Conservation (phyloP, 2,797 vertebrate species). For the Hemibagrus guttatus region DNA sequence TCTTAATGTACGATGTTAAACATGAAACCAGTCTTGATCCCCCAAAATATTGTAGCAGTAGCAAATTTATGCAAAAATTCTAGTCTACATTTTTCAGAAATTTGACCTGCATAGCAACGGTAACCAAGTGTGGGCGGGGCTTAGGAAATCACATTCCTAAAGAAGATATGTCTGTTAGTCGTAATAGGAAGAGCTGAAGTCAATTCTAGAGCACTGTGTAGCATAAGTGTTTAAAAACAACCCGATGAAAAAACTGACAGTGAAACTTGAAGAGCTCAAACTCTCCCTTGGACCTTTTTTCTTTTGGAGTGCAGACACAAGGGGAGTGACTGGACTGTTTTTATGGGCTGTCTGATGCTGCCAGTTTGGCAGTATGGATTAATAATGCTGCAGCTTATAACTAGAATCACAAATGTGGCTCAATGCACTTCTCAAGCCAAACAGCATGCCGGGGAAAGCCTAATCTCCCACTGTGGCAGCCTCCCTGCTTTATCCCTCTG, state of each 20-base stretch:
- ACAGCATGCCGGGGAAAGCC: conserved; percentile 53
- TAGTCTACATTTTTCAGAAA: background rate
- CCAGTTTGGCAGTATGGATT: conserved; percentile 47
- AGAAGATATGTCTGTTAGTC: background rate
- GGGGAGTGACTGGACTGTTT: conserved; percentile 17
- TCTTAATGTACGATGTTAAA: background rate
- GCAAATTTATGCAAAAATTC: background rate
- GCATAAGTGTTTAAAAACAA: background rate
- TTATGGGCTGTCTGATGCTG: conserved; percentile 40
- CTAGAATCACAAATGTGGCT: conserved; percentile 32
- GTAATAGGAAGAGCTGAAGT: background rate
- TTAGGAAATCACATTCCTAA: background rate
- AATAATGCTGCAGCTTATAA: conserved; percentile 48
- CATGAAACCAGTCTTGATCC: background rate
- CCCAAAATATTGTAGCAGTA: background rate
- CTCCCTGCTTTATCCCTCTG: conserved; percentile 55
- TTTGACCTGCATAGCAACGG: background rate
- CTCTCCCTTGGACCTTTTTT: background rate
- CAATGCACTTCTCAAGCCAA: conserved; percentile 25
- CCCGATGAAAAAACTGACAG: background rate
- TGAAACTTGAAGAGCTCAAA: background rate
- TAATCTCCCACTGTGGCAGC: conserved; percentile 51
- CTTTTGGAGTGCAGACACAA: background rate
- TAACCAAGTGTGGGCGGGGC: background rate
- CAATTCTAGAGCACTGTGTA: background rate